Conservation (phyloP, 1,140 invertebrate genomes). For the Myzus persicae region DNA sequence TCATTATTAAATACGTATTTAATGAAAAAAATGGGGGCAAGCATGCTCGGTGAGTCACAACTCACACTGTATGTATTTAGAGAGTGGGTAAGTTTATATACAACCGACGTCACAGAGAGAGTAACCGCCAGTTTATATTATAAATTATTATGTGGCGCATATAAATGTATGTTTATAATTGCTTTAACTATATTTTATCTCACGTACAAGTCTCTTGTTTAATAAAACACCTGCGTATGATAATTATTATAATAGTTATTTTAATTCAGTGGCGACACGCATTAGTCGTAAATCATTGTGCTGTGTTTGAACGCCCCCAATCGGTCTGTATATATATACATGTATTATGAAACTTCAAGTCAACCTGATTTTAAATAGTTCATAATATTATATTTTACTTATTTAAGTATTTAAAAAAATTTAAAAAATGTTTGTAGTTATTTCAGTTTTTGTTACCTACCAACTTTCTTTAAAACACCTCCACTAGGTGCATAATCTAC, state of each 20-base stretch:
- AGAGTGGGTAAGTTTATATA: neutral
- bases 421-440: no score
- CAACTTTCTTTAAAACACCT: no score
- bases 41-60: neutral
- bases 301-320: no score
- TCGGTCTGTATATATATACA: no score
- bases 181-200: neutral
- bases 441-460: no score
- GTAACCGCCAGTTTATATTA: neutral
- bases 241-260: neutral
- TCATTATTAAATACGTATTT: no score
- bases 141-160: neutral
- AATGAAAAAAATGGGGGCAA: neutral
- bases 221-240: neutral
- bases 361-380: no score
- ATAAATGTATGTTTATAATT: neutral
- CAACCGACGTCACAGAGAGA: neutral
- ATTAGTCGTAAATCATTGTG: neutral
- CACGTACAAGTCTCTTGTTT: neutral
- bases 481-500: no score
- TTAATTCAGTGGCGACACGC: neutral
- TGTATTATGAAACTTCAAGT: no score
- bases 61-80: neutral
- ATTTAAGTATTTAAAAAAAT: no score
- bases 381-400: no score